A percentile compares a stretch with the other conserved stretches of the same genome.
phyloP scores from a whole-genome alignment of 2,797 vertebrate genomes.

The Rhadinocentrus ornatus region DNA sequence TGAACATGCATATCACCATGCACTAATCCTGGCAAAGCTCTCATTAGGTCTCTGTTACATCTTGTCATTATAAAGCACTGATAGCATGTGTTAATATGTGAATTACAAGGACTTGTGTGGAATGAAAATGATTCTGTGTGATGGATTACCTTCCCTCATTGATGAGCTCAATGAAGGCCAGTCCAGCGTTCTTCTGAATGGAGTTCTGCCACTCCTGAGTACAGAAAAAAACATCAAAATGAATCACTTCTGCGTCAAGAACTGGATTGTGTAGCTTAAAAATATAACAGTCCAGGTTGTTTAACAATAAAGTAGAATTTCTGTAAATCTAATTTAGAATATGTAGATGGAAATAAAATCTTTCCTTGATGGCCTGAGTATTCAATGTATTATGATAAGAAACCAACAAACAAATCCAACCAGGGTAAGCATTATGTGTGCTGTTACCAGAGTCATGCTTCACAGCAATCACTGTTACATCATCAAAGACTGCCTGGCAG shows the following conservation, averaged over 20 bases:
- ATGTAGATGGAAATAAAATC: not conserved
- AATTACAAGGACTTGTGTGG: slow-evolving; percentile 20
- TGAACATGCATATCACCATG: slow-evolving; percentile 46
- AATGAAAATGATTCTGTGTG: slow-evolving; percentile 29
- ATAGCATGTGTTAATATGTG: slow-evolving; percentile 33
- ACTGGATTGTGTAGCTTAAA: not conserved
- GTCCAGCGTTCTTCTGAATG: slow-evolving; percentile 98
- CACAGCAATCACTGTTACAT: slow-evolving; percentile 9
- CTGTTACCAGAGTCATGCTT: not conserved
- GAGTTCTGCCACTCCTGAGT: slow-evolving; percentile 98
- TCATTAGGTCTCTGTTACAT: slow-evolving; percentile 41
- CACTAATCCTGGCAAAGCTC: slow-evolving; percentile 44
- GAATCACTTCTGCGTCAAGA: not conserved
- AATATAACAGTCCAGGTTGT: not conserved
- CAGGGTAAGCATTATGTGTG: not conserved
- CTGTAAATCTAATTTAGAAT: not conserved
- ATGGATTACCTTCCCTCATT: slow-evolving; percentile 97
- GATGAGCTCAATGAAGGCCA: slow-evolving; percentile 99
- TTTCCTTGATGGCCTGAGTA: not conserved
- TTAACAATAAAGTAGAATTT: not conserved
- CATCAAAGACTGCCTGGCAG: not conserved
- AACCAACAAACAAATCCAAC: not conserved
- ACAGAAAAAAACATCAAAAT: slow-evolving; percentile 10
- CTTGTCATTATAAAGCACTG: slow-evolving; percentile 44
- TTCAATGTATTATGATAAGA: not conserved